phyloP scores from a whole-genome alignment of 2,888 invertebrate species.

The Epistrophe eligans region DNA sequence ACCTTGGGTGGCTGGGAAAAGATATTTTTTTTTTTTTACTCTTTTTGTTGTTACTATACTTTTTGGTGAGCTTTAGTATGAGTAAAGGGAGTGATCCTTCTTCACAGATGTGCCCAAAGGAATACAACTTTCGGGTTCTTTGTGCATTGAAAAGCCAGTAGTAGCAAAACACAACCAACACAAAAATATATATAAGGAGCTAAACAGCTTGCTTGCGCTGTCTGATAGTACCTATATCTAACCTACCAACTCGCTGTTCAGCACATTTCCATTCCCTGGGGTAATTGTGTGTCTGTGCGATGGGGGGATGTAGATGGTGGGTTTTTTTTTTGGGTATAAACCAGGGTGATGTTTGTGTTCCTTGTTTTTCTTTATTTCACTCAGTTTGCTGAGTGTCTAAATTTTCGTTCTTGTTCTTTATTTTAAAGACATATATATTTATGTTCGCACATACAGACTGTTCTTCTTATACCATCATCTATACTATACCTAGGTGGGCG shows the following conservation, averaged over 20 bases:
- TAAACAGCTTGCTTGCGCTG: slow-evolving; percentile 39
- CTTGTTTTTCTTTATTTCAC: slow-evolving; percentile 70
- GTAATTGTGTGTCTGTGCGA: slow-evolving; percentile 27
- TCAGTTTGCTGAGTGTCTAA: slow-evolving; percentile 75
- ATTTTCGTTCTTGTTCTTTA: slow-evolving; percentile 69
- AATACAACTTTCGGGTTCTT: slow-evolving; percentile 74
- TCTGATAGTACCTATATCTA: not conserved
- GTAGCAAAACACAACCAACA: slow-evolving; percentile 18
- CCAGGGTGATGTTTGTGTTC: slow-evolving; percentile 42
- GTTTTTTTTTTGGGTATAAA: slow-evolving; percentile 5
- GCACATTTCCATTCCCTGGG: slow-evolving; percentile 69
- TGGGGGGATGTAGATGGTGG: slow-evolving; percentile 14
- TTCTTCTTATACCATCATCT: slow-evolving; percentile 12
- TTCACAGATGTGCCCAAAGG: slow-evolving; percentile 75
- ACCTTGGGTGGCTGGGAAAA: slow-evolving; percentile 68
- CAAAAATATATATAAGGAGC: slow-evolving; percentile 2
- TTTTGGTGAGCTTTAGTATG: slow-evolving; percentile 45
- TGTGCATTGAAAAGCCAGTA: slow-evolving; percentile 49
- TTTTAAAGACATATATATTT: slow-evolving; percentile 63
- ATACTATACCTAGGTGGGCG: not conserved
- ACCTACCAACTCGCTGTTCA: slow-evolving; percentile 45
- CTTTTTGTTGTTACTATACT: slow-evolving; percentile 1
- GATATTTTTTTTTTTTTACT: slow-evolving; percentile 20
- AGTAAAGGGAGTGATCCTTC: slow-evolving; percentile 70
- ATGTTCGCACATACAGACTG: slow-evolving; percentile 57